Evolutionary conservation across 2,797 vertebrate genomes (phyloP), one percentile per base, ranked within the genome.

Genomic region (Falco cherrug): DNA sequence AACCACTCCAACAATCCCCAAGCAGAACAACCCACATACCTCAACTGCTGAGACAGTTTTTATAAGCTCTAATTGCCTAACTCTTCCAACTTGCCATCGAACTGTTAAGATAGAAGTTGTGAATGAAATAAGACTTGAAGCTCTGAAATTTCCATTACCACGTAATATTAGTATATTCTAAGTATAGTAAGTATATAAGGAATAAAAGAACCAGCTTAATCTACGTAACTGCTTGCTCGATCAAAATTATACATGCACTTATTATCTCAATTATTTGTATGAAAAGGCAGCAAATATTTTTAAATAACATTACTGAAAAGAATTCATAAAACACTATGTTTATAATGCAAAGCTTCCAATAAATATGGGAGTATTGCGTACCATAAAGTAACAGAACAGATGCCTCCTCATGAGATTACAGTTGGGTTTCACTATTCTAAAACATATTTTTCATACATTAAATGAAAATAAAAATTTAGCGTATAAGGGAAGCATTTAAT

Each of bases 1-100:
- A 37, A 4, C 14, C 1, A 41, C 12, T 59, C 5, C 57, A 65
- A 37, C 11, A 22, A 50, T 17, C 10, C 26, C 50, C 29, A 76
- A 25, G 28, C 6, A 84, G 43, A 70, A 84, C 16, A 9, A 73
- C 5, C 4, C 0, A 0, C n/a, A n/a, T 41, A 13, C 17, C 12
- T 69, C 39, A 61, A 26, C 6, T 41, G 7, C 0, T 51, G 6
- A 75, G 11, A 33, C 2, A 16, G 19, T 10, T 78, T 76, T 59
- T 50, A 8, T 29, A 78, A 61, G n/a, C 22, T 16, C 7, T 33
- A 59, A 45, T 4, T 70, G 35, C 68, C 47, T 26, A 83, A 22
- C 20, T 65, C 18, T 24, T 86, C 51, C 50, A 28, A 26, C 37
- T 70, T 64, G 31, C 22, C 37, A 28, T 24, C 43, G 12, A 2